Percentiles rank a stretch among this genome's conserved stretches.
phyloP scores from a whole-genome alignment of 1,140 invertebrate genomes.

The Philaenus spumarius region DNA sequence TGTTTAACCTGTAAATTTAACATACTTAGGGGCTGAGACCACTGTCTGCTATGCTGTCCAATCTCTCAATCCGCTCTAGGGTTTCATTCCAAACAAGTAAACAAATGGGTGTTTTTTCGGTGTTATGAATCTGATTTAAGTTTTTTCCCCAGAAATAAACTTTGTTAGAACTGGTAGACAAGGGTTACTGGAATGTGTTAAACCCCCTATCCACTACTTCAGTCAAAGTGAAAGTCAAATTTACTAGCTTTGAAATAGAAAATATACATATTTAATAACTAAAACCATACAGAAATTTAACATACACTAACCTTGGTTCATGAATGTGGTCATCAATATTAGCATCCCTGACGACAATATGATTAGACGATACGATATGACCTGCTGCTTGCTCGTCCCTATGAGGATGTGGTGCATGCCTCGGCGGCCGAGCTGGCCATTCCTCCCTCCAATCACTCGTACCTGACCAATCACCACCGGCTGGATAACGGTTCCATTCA shows the following conservation, averaged over 20 bases:
- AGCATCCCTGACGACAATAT: slow-evolving; percentile 7
- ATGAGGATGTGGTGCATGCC: neutral
- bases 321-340: neutral
- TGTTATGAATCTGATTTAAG: too few species aligned
- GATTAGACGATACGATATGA: neutral
- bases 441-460: slow-evolving; percentile 6
- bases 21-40: too few species aligned
- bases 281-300: neutral
- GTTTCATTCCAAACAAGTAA: too few species aligned
- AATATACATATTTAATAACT: neutral
- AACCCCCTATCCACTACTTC: too few species aligned
- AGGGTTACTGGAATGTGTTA: too few species aligned
- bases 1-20: too few species aligned
- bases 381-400: neutral
- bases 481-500: neutral
- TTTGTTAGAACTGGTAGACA: too few species aligned
- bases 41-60: too few species aligned
- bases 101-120: too few species aligned
- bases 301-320: neutral
- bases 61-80: too few species aligned
- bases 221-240: too few species aligned
- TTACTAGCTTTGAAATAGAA: neutral
- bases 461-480: neutral
- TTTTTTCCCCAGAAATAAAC: too few species aligned
- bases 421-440: neutral